phyloP scores from a whole-genome alignment of 2,888 invertebrate genomes.

The Phrixothrix hirtus region DNA sequence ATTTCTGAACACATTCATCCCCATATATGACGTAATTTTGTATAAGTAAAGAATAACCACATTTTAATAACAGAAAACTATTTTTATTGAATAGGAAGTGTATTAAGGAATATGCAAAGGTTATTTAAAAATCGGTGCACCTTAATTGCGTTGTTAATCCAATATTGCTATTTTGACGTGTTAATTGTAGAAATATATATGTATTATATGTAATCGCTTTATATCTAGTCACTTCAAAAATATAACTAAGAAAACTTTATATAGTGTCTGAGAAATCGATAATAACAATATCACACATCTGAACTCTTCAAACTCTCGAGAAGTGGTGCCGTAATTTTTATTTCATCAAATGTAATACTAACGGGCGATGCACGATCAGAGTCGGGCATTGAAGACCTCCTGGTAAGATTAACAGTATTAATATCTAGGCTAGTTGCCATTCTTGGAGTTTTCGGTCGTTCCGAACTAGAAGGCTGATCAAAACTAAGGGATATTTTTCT shows the following conservation, averaged over 20 bases:
- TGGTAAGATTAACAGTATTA: conserved; percentile 41
- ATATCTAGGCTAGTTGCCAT: conserved; percentile 51
- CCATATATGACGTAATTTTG: too few species aligned
- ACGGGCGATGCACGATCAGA: conserved; percentile 37
- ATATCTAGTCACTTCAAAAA: background rate
- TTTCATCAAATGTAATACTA: conserved; percentile 50
- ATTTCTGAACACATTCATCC: conserved; percentile 18
- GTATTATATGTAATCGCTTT: too few species aligned
- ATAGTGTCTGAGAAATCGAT: too few species aligned
- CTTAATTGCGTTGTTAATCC: too few species aligned
- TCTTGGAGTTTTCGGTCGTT: conserved; percentile 45
- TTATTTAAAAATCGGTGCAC: too few species aligned
- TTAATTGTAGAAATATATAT: too few species aligned
- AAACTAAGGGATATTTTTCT: conserved; percentile 51
- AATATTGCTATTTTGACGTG: too few species aligned
- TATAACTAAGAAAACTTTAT: too few species aligned
- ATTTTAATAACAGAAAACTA: too few species aligned
- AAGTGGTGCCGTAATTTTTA: conserved; percentile 50
- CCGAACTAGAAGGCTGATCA: conserved; percentile 44
- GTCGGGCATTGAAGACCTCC: conserved; percentile 42
- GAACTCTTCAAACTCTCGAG: conserved; percentile 52
- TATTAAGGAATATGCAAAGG: too few species aligned
- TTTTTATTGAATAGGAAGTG: too few species aligned
- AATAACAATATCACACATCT: conserved; percentile 47
- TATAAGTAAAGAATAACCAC: too few species aligned